phyloP scores from a whole-genome alignment of 2,113 vertebrate species.

The Oncorhynchus nerka region DNA sequence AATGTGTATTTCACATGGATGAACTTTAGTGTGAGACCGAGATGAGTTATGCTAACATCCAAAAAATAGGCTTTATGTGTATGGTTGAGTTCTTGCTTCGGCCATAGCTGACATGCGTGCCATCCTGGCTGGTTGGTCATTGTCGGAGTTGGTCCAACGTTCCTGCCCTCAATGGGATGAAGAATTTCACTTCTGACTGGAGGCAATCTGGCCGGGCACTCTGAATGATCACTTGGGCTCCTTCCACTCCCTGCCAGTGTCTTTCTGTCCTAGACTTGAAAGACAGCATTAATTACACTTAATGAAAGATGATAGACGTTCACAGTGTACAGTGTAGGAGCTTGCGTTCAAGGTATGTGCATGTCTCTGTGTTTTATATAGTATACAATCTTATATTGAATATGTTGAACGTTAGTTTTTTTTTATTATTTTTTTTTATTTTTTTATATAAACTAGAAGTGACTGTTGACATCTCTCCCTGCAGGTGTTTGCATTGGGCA shows the following conservation, averaged over 20 bases:
- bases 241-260: slow-evolving; percentile 1
- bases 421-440: background rate
- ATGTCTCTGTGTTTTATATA: background rate
- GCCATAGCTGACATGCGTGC: background rate
- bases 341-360: background rate
- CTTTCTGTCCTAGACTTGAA: background rate
- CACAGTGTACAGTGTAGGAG: background rate
- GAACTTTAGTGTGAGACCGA: slow-evolving; percentile 7
- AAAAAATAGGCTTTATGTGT: slow-evolving; percentile 18
- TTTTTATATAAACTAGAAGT: background rate
- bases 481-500: slow-evolving; percentile 94
- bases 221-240: background rate
- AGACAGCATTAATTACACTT: background rate
- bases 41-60: background rate
- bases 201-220: slow-evolving; percentile 18
- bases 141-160: background rate
- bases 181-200: slow-evolving; percentile 1
- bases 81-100: background rate
- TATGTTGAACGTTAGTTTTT: background rate
- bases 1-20: background rate
- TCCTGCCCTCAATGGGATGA: slow-evolving; percentile 28
- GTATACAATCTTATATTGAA: too few species aligned
- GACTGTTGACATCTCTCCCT: slow-evolving; percentile 26
- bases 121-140: background rate
- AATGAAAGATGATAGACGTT: background rate